These are phyloP conservation scores for Silurus glanis DNA, from an alignment of 2,113 vertebrate genomes.

Conservation along the genomic window DNA sequence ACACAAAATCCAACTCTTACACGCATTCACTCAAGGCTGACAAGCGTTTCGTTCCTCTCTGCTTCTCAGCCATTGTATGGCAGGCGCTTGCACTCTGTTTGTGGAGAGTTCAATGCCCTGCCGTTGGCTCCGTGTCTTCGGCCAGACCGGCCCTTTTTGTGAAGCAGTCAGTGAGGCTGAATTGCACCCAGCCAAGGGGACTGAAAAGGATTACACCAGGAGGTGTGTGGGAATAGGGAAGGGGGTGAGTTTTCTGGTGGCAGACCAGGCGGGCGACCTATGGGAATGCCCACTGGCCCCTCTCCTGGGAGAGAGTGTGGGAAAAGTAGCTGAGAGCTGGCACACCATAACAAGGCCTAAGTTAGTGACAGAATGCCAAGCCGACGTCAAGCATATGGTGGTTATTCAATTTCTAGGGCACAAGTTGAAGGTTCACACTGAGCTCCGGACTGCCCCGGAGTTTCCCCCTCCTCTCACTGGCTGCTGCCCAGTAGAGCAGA, in stretches of 20 bases:
- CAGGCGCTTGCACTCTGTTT: conserved; percentile 15
- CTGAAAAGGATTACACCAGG: conserved; percentile 56
- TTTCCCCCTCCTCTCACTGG: conserved; percentile 41
- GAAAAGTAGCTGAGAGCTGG: conserved; percentile 56
- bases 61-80: conserved; percentile 48
- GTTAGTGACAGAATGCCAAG: conserved; percentile 48
- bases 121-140: conserved; percentile 36
- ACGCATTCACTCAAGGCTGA: conserved; percentile 25
- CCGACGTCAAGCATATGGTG: conserved; percentile 52
- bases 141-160: conserved; percentile 43
- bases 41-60: conserved; percentile 48
- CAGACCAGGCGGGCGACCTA: conserved; percentile 47
- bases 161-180: conserved; percentile 50
- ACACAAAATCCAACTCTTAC: background rate
- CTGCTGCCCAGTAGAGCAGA: conserved; percentile 43
- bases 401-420: conserved; percentile 52
- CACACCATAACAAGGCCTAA: conserved; percentile 42
- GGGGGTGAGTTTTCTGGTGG: conserved; percentile 45
- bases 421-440: conserved; percentile 43
- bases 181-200: conserved; percentile 45
- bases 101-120: conserved; percentile 37
- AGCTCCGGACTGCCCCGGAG: conserved; percentile 36
- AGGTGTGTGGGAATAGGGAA: conserved; percentile 33
- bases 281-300: conserved; percentile 55
- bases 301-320: conserved; percentile 48